Conservation (phyloP, 2,113 vertebrate genomes). For the Solenodon paradoxus region DNA sequence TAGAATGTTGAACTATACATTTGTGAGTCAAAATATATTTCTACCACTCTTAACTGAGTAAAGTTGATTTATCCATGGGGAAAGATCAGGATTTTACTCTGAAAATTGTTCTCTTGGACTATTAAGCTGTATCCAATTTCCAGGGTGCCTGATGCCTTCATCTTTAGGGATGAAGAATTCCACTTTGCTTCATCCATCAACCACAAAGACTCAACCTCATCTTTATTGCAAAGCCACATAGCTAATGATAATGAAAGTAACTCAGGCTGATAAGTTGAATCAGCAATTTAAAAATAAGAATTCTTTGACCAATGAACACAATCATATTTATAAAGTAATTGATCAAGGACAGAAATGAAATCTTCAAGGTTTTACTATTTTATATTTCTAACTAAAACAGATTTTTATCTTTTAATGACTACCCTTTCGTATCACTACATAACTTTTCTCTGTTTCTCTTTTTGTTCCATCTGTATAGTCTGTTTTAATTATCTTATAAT, state of each 20-base stretch:
- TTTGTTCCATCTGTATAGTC: not conserved
- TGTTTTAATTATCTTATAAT: constrained; percentile 8
- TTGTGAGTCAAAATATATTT: constrained; percentile 57
- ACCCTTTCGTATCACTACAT: not conserved
- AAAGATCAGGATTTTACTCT: constrained; percentile 62
- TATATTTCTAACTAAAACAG: constrained; percentile 37
- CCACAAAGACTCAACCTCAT: constrained; percentile 46
- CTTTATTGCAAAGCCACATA: constrained; percentile 11
- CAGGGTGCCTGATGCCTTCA: constrained; percentile 56
- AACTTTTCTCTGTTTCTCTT: not conserved
- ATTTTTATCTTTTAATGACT: constrained; percentile 28
- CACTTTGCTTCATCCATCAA: constrained; percentile 65
- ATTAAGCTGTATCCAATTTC: constrained; percentile 72
- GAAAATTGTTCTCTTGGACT: constrained; percentile 71
- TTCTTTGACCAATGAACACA: constrained; percentile 57
- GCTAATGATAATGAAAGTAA: constrained; percentile 66
- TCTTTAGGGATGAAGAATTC: constrained; percentile 68
- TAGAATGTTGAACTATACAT: constrained; percentile 35
- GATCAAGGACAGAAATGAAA: constrained; percentile 22
- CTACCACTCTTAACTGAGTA: constrained; percentile 20
- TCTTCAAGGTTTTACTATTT: constrained; percentile 10
- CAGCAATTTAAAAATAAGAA: constrained; percentile 66
- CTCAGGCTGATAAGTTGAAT: constrained; percentile 52
- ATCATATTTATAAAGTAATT: constrained; percentile 55
- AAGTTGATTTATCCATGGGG: constrained; percentile 63